Evolutionary conservation across 64 coral and sea anemone species (phyloP).

Genomic region (Actinia equina): DNA sequence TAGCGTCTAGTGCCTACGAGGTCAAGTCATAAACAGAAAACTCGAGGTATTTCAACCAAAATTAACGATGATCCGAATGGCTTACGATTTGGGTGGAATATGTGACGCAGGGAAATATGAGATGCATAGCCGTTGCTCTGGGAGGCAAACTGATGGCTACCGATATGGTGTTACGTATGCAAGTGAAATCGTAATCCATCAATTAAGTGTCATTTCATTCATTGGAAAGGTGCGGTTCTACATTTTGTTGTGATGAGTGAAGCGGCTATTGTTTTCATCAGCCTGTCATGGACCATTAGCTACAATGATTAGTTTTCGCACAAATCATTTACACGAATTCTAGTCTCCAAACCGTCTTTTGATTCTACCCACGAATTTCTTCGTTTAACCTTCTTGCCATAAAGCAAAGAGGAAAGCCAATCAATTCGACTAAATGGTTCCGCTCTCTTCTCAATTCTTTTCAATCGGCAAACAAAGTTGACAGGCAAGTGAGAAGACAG

Average conservation of each 20-base stretch:
- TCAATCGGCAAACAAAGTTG: constrained; percentile 12
- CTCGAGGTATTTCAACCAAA: neutral
- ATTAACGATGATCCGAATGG: constrained; percentile 18
- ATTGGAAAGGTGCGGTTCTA: constrained; percentile 7
- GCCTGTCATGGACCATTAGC: neutral
- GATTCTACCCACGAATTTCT: neutral
- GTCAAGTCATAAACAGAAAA: neutral
- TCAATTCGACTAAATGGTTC: constrained; percentile 22
- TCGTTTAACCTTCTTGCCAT: neutral
- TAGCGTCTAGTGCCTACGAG: neutral
- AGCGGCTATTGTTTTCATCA: neutral
- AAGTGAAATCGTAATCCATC: constrained; percentile 16
- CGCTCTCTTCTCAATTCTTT: neutral
- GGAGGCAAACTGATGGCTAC: neutral
- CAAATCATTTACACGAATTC: neutral
- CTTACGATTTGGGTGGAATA: constrained; percentile 11
- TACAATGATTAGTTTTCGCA: neutral
- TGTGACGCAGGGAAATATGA: constrained; percentile 24
- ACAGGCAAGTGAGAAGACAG: neutral
- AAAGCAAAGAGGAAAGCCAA: constrained; percentile 11
- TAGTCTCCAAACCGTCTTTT: neutral
- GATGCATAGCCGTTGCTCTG: neutral
- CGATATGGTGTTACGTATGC: constrained; percentile 3
- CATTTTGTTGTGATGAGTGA: neutral
- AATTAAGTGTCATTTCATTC: neutral